A percentile compares a stretch with the other conserved stretches of the same genome.
phyloP scores from a whole-genome alignment of 2,113 vertebrate genomes.

The Takifugu bimaculatus region DNA sequence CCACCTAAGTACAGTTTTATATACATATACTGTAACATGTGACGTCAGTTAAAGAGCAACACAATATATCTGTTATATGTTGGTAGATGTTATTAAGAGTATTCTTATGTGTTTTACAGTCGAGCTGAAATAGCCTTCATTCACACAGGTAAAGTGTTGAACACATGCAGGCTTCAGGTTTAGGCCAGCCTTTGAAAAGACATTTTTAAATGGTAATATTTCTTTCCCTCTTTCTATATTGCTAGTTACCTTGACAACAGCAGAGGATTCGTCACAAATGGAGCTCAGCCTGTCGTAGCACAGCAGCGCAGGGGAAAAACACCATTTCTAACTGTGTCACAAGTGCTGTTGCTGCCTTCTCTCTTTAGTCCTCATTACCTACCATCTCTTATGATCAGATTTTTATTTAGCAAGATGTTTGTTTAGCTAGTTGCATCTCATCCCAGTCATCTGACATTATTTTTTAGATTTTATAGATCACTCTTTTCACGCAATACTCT shows the following conservation, averaged over 20 bases:
- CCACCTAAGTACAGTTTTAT: too few species aligned
- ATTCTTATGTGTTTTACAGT: background rate
- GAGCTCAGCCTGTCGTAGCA: conserved; percentile 50
- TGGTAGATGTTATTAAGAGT: too few species aligned
- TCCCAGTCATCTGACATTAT: conserved; percentile 22
- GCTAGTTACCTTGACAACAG: conserved; percentile 80
- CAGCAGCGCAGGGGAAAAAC: conserved; percentile 68
- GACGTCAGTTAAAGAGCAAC: too few species aligned
- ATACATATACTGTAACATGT: too few species aligned
- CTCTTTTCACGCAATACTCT: conserved; percentile 7
- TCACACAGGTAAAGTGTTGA: conserved; percentile 14
- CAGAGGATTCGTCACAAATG: conserved; percentile 59
- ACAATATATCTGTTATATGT: too few species aligned
- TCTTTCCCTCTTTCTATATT: conserved; percentile 49
- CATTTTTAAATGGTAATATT: conserved; percentile 59
- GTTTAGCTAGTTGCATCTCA: conserved; percentile 17
- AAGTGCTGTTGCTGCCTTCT: conserved; percentile 57
- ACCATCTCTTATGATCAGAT: conserved; percentile 38
- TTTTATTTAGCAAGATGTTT: conserved; percentile 43
- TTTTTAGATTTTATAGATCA: conserved; percentile 12
- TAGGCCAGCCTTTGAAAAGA: conserved; percentile 52
- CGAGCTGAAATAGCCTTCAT: conserved; percentile 14
- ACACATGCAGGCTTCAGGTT: conserved; percentile 44
- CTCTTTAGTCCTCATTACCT: conserved; percentile 36
- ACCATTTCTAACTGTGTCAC: conserved; percentile 69